Conservation (phyloP, 1,140 invertebrate species). For the Hyposmocoma kahamanoa region DNA sequence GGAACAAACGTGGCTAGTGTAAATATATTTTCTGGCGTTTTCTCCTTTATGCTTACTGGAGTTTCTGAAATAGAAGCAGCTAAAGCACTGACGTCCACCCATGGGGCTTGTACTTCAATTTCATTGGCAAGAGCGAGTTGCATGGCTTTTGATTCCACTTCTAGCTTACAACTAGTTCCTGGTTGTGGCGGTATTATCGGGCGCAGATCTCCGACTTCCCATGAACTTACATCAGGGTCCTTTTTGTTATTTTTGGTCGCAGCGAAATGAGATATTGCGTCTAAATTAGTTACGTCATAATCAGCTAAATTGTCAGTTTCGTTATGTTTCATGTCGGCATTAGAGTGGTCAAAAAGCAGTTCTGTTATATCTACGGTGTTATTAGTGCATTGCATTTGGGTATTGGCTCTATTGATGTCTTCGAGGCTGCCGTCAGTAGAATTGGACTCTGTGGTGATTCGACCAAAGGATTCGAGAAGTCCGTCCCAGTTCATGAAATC, state of each 20-base stretch:
- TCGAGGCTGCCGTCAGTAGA: constrained; percentile 56
- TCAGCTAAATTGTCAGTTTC: constrained; percentile 31
- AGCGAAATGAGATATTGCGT: constrained; percentile 35
- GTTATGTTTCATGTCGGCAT: constrained; percentile 37
- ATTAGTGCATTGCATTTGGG: constrained; percentile 26
- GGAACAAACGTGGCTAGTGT: constrained; percentile 77
- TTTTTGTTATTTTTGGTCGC: constrained; percentile 35
- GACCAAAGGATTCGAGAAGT: constrained; percentile 59
- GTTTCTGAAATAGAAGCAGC: constrained; percentile 73
- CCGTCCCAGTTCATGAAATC: constrained; percentile 59
- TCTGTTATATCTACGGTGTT: constrained; percentile 59
- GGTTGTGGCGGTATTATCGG: constrained; percentile 11
- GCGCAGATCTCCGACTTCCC: constrained; percentile 39
- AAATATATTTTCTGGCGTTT: constrained; percentile 72
- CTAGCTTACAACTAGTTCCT: constrained; percentile 24
- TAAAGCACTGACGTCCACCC: constrained; percentile 81
- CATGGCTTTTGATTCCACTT: constrained; percentile 74
- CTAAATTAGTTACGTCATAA: constrained; percentile 48
- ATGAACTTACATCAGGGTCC: constrained; percentile 22
- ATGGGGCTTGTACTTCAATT: constrained; percentile 81
- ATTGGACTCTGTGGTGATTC: constrained; percentile 63
- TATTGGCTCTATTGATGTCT: constrained; percentile 45
- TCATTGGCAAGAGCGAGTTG: constrained; percentile 83
- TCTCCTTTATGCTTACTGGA: constrained; percentile 71
- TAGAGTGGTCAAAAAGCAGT: constrained; percentile 50